phyloP scores from a whole-genome alignment of 2,113 vertebrate genomes.

The Sander lucioperca region DNA sequence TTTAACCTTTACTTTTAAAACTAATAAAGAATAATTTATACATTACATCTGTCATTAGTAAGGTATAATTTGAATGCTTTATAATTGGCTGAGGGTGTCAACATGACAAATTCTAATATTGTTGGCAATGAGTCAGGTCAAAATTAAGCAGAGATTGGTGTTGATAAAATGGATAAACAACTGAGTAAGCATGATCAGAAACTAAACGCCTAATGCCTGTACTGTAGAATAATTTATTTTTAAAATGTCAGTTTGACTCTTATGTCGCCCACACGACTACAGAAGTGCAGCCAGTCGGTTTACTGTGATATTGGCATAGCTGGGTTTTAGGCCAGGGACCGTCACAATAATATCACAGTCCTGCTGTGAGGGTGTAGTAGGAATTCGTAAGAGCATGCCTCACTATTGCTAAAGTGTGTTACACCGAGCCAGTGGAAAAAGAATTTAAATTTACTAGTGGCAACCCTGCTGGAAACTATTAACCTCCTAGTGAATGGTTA shows the following conservation, averaged over 20 bases:
- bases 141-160: neutral
- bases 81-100: neutral
- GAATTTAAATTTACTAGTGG: constrained; percentile 2
- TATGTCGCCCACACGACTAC: neutral
- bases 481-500: constrained; percentile 26
- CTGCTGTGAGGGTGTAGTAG: neutral
- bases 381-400: constrained; percentile 4
- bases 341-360: constrained; percentile 3
- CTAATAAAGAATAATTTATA: too few relatives aligned
- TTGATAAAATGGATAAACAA: neutral
- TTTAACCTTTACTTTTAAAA: too few relatives aligned
- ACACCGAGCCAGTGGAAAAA: neutral
- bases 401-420: constrained; percentile 2
- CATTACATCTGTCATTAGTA: neutral
- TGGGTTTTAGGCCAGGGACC: constrained; percentile 20
- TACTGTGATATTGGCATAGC: neutral
- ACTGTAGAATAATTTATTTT: constrained; percentile 29
- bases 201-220: neutral
- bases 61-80: constrained; percentile 13
- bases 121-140: neutral
- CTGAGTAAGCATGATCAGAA: neutral
- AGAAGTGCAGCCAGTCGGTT: neutral
- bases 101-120: constrained; percentile 1
- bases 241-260: neutral
- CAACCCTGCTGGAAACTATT: constrained; percentile 34